Conservation (phyloP, 2,888 invertebrate species). For the Nymphalis urticae region DNA sequence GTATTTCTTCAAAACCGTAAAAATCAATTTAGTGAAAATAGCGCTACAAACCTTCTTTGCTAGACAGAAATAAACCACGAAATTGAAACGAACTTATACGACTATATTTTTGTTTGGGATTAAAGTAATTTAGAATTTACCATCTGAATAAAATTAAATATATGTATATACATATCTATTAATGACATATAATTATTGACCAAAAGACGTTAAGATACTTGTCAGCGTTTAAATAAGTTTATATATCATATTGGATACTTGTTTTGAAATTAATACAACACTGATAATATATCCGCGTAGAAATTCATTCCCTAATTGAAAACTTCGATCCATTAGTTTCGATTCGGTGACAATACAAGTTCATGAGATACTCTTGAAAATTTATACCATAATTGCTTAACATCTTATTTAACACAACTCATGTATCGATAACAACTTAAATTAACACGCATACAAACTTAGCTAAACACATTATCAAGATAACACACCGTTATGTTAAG, state of each 20-base stretch:
- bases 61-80: conserved; percentile 25
- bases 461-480: no score
- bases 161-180: no score
- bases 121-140: no score
- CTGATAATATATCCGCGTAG: conserved; percentile 18
- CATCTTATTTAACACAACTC: background rate
- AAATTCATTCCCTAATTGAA: conserved; percentile 37
- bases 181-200: no score
- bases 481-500: no score
- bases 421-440: no score
- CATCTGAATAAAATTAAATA: no score
- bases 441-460: no score
- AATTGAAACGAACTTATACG: conserved; percentile 17
- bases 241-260: background rate
- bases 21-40: conserved; percentile 33
- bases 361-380: conserved; percentile 20
- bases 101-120: background rate
- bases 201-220: no score
- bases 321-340: conserved; percentile 39
- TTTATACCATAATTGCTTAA: conserved; percentile 12
- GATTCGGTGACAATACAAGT: conserved; percentile 35
- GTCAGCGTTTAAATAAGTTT: background rate
- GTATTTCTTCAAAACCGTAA: conserved; percentile 34
- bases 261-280: background rate
- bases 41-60: conserved; percentile 27